Evolutionary conservation across 2,888 invertebrate genomes (phyloP).

Genomic region (Schizotus pectinicornis): DNA sequence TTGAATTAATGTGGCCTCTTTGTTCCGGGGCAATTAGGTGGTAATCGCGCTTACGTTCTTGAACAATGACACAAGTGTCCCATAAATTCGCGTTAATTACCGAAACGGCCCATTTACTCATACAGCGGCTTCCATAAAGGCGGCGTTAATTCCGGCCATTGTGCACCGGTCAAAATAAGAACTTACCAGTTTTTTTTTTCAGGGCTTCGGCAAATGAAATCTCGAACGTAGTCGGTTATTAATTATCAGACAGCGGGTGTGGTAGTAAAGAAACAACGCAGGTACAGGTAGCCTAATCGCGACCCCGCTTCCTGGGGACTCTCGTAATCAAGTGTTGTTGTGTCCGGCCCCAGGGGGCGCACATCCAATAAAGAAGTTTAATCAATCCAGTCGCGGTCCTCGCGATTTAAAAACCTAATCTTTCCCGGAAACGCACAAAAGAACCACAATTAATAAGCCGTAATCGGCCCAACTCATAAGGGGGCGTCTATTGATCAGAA

Average conservation of each 20-base stretch:
- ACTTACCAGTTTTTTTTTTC: conserved; percentile 34
- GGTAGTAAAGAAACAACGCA: conserved; percentile 27
- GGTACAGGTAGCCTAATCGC: conserved; percentile 40
- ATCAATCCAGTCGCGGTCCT: conserved; percentile 10
- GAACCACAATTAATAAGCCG: conserved; percentile 3
- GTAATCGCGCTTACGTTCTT: too few species aligned
- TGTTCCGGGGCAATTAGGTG: too few species aligned
- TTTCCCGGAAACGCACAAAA: conserved; percentile 12
- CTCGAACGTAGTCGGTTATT: conserved; percentile 20
- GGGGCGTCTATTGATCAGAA: too few species aligned
- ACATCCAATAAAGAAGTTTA: conserved; percentile 23
- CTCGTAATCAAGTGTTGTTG: conserved; percentile 41
- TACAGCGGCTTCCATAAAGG: conserved; percentile 30
- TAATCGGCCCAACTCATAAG: too few species aligned
- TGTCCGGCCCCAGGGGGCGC: conserved; percentile 25
- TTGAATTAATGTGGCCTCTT: too few species aligned
- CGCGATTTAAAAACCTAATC: conserved; percentile 10
- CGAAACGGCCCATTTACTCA: conserved; percentile 15
- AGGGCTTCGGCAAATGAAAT: conserved; percentile 35
- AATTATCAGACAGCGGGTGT: conserved; percentile 25
- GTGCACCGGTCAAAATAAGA: conserved; percentile 43
- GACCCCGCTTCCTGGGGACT: conserved; percentile 39
- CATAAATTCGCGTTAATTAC: conserved; percentile 9
- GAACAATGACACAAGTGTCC: too few species aligned
- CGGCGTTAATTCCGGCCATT: conserved; percentile 33